These are phyloP conservation scores for Pheucticus melanocephalus DNA, from an alignment of 2,113 vertebrate genomes.

Conservation along the genomic window DNA sequence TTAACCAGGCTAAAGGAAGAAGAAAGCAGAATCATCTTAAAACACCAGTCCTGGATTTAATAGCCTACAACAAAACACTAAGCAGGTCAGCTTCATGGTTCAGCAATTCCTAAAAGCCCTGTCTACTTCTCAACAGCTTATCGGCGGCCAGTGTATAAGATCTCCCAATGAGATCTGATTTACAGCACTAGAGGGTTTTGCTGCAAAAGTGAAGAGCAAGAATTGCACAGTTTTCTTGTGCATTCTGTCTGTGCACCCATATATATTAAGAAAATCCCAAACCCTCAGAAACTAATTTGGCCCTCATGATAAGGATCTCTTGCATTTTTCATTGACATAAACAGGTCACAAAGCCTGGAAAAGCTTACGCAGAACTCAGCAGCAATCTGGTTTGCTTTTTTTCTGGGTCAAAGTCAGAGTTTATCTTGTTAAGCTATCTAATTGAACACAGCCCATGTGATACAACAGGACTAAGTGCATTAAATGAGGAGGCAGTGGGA, in stretches of 20 bases:
- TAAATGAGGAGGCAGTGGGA: constrained; percentile 47
- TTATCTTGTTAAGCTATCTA: constrained; percentile 76
- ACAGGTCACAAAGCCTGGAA: constrained; percentile 68
- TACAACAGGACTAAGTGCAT: constrained; percentile 55
- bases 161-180: constrained; percentile 76
- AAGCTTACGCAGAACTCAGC: constrained; percentile 32
- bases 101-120: constrained; percentile 79
- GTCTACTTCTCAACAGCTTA: constrained; percentile 77
- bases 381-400: constrained; percentile 62
- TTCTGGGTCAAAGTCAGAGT: constrained; percentile 75
- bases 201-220: constrained; percentile 54
- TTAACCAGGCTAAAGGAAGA: constrained; percentile 70
- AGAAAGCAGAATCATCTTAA: constrained; percentile 75
- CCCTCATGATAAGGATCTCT: constrained; percentile 58
- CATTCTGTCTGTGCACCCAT: background rate
- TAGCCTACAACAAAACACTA: constrained; percentile 81
- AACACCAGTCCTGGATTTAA: constrained; percentile 76
- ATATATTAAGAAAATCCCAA: constrained; percentile 18
- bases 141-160: constrained; percentile 60
- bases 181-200: constrained; percentile 66
- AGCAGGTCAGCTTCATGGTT: constrained; percentile 81
- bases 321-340: constrained; percentile 69
- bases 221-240: constrained; percentile 30
- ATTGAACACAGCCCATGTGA: constrained; percentile 70
- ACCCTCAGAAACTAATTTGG: constrained; percentile 49